Conservation (phyloP, 2,797 vertebrate genomes). For the Notolepis coatsorum region DNA sequence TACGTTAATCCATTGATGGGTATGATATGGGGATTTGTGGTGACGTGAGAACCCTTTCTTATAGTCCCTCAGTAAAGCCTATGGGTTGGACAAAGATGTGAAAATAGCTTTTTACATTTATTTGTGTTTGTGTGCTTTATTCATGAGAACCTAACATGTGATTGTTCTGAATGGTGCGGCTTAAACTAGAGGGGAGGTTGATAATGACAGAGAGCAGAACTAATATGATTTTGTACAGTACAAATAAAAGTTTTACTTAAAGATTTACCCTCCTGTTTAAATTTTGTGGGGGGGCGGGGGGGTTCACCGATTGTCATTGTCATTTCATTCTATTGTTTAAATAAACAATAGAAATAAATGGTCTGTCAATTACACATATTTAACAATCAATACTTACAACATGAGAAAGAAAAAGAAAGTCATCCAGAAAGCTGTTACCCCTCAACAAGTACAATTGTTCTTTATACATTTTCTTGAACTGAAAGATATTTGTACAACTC, state of each 20-base stretch:
- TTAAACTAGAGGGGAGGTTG: conserved; percentile 65
- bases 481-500: no score
- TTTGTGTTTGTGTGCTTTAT: conserved; percentile 65
- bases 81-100: conserved; percentile 84
- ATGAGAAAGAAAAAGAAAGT: no score
- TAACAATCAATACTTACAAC: no score
- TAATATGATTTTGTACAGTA: conserved; percentile 92
- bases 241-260: conserved; percentile 85
- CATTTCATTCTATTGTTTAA: no score
- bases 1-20: conserved; percentile 31
- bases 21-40: conserved; percentile 18
- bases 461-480: no score
- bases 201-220: conserved; percentile 82
- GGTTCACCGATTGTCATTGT: neutral
- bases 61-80: conserved; percentile 42
- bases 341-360: no score
- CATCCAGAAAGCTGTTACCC: no score
- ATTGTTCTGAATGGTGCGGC: conserved; percentile 51
- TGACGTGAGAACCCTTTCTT: neutral
- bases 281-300: neutral
- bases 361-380: no score
- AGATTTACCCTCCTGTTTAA: conserved; percentile 39
- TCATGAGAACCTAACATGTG: conserved; percentile 53
- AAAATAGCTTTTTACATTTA: conserved; percentile 78
- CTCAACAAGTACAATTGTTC: no score